Conservation (phyloP, 2,113 vertebrate genomes). For the Seriola quinqueradiata region DNA sequence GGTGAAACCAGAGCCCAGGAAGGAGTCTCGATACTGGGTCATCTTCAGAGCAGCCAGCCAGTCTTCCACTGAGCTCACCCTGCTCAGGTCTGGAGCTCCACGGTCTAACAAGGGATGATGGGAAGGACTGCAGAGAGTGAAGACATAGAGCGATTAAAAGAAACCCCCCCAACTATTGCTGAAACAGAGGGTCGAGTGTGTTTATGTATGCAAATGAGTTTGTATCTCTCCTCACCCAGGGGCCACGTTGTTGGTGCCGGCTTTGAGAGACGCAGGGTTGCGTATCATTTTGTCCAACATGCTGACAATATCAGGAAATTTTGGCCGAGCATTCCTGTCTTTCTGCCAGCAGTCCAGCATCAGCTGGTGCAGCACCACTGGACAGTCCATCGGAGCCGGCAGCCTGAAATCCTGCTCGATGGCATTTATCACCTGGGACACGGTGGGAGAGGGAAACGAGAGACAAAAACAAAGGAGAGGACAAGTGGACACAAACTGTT, state of each 20-base stretch:
- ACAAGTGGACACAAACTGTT: conserved; percentile 1
- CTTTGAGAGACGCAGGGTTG: conserved; percentile 96
- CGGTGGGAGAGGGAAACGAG: neutral
- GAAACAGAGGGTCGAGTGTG: neutral
- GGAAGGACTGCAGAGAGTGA: conserved; percentile 86
- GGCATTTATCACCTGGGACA: conserved; percentile 94
- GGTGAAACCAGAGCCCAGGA: conserved; percentile 93
- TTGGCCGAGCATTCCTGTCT: conserved; percentile 96
- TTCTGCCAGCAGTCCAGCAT: conserved; percentile 99
- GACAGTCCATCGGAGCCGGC: conserved; percentile 98
- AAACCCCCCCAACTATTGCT: neutral
- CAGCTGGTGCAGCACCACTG: conserved; percentile 94
- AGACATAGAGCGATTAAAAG: neutral
- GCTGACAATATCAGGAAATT: conserved; percentile 95
- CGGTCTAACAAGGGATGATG: conserved; percentile 95
- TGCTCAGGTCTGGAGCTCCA: conserved; percentile 93
- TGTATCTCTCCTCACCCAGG: conserved; percentile 76
- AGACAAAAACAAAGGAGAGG: no score
- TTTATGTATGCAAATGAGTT: conserved; percentile 33
- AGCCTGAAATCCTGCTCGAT: conserved; percentile 98
- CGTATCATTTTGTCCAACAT: conserved; percentile 98
- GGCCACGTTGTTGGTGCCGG: conserved; percentile 91
- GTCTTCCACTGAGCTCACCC: conserved; percentile 95
- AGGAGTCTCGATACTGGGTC: conserved; percentile 98
- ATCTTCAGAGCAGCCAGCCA: conserved; percentile 98